Evolutionary conservation across 2,888 invertebrate species (phyloP), one percentile per base, ranked within the genome.

Genomic region (Chesias legatella): DNA sequence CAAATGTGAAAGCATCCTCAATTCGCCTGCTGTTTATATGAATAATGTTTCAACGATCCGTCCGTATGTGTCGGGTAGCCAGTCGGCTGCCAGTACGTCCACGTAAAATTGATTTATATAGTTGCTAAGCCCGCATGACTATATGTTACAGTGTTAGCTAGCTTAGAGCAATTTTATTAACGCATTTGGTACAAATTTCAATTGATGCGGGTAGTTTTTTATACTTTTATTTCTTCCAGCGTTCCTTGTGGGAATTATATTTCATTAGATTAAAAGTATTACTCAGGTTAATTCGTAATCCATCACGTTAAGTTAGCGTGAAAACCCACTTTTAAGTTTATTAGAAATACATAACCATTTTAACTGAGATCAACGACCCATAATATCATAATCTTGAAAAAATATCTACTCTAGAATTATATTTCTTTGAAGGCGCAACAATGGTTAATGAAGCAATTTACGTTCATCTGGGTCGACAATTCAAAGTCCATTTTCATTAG

Each of bases 101-200:
- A 40, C 35, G 33, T 24, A 49, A 38, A 48, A 44, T 27, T 50
- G 38, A 47, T 54, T 51, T 53, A 56, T 56, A 47, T 53, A 51
- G 52, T 49, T 51, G 41, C 43, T 50, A 46, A 56, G 55, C 72
- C 72, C 72, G 71, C 71, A 72, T 72, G 45, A 30, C 22, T 20
- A 25, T 43, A 40, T 46, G 43, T 51, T 60, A 60, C 62, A 63
- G 60, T 48, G 51, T 49, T 54, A 59, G 60, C 55, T 60, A 60
- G 56, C 56, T 58, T 56, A 53, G 55, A 62, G 51, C 53, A 44
- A 51, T 51, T 66, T 72, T n/a, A n/a, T 64, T 65, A 72, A 73
- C 75, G 67, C 60, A 64, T 67, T 62, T 53, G 48, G 60, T 64
- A 54, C 58, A 59, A 67, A 67, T 67, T 59, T 64, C 51, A 56